phyloP scores from a whole-genome alignment of 1,140 invertebrate genomes.

The Galleria mellonella region DNA sequence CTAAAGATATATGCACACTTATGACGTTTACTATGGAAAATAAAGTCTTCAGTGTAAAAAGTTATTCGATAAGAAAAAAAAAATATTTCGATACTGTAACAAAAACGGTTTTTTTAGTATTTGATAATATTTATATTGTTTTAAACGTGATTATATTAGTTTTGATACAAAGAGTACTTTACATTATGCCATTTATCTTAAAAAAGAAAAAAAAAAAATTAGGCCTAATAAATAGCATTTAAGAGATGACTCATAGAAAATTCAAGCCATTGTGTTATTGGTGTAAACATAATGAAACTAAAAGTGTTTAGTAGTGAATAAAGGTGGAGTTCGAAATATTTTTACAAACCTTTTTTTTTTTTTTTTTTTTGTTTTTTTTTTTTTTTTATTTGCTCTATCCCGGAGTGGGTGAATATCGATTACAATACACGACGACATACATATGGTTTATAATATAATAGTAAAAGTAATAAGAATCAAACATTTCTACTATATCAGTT shows the following conservation, averaged over 20 bases:
- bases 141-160: no score
- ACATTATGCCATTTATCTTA: no score
- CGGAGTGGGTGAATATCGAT: constrained; percentile 45
- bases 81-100: constrained; percentile 10
- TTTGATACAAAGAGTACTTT: no score
- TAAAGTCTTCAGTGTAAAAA: no score
- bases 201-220: not conserved
- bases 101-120: not conserved
- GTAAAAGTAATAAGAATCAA: constrained; percentile 22
- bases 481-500: constrained; percentile 37
- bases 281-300: constrained; percentile 1
- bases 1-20: not conserved
- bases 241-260: not conserved
- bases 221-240: not conserved
- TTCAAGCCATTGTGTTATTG: not conserved
- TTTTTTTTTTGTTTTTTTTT: constrained; percentile 33
- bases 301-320: constrained; percentile 1
- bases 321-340: constrained; percentile 35
- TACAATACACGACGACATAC: constrained; percentile 58
- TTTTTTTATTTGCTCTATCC: constrained; percentile 52
- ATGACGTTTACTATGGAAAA: not conserved
- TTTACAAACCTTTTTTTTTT: constrained; percentile 40
- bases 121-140: not conserved
- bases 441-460: constrained; percentile 34
- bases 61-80: constrained; percentile 6